Evolutionary conservation across 2,888 invertebrate genomes (phyloP), one percentile per base, ranked within the genome.

Genomic region (Torymus tubicola): DNA sequence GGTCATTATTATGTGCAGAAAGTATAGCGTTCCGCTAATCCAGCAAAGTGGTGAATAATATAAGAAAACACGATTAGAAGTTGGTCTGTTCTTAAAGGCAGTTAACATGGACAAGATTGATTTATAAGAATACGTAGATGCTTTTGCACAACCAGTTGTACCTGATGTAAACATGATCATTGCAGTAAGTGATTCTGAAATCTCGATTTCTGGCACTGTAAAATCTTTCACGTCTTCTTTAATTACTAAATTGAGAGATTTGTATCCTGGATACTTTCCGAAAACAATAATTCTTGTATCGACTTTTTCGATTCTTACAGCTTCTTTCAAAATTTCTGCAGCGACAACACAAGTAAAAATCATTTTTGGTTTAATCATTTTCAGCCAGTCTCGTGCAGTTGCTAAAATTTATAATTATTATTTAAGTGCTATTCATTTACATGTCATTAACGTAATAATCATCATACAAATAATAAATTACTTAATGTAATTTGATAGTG

Each of bases 111-210:
- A 65, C 53, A 18, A 83, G n/a, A 65, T 85, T 82, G 83, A 61
- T 14, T 80, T 68, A 64, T 89, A 86, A 2, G 88, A 84, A 0
- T 88, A 65, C 3, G 87, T 83, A 0, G 87, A 86, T 1, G 86
- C 88, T 50, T 90, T 90, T 0, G 90, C 87, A 3, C 85, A 50
- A 0, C 88, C 90, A 0, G 89, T 89, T 0, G 88, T 89, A 1
- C 90, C 90, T 0, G 90, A 90, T 0, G 90, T 88, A 60, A 86
- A 89, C 1, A 90, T 31, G 1, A 90, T 85, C 10, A 85, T 16
- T 0, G 85, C 85, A 0, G 87, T 84, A 14, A 85, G 31, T 31
- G 31, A 68, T 0, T 81, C 73, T 0, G 77, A 24, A 52, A 83
- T 65, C 0, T 81, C 14, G 3, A 85, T 72, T 60, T 84, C 57